A percentile compares a stretch with the other conserved stretches of the same genome.
These are phyloP conservation scores for Myathropa florea DNA, from an alignment of 2,888 invertebrate genomes.

Conservation along the genomic window DNA sequence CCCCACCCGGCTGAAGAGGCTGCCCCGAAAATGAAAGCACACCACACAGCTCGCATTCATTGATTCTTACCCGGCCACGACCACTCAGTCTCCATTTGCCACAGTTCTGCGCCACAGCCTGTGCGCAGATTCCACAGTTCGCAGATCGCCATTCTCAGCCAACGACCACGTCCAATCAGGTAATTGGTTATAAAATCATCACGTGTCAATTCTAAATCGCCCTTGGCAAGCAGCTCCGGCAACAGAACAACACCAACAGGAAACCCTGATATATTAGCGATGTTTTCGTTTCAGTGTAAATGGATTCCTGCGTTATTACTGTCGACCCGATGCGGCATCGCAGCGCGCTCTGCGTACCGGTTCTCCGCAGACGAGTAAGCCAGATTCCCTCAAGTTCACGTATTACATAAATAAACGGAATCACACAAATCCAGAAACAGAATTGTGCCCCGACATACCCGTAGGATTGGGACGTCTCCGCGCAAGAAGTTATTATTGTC, in stretches of 20 bases:
- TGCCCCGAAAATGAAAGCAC: background rate
- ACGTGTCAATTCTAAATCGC: slow-evolving; percentile 71
- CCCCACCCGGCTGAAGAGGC: background rate
- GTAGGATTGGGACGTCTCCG: slow-evolving; percentile 56
- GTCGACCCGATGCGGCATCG: slow-evolving; percentile 39
- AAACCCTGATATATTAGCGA: slow-evolving; percentile 66
- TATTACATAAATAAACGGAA: slow-evolving; percentile 67
- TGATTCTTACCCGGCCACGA: background rate
- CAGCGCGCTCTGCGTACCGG: background rate
- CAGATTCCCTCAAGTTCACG: slow-evolving; percentile 65
- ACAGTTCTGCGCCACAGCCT: background rate
- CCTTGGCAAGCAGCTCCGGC: slow-evolving; percentile 38
- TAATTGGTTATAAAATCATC: slow-evolving; percentile 72
- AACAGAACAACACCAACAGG: slow-evolving; percentile 43
- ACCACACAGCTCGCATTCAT: background rate
- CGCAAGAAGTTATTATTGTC: slow-evolving; percentile 64
- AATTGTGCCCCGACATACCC: slow-evolving; percentile 16
- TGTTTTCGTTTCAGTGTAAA: slow-evolving; percentile 70
- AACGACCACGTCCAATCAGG: slow-evolving; percentile 68
- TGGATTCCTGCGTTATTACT: slow-evolving; percentile 62
- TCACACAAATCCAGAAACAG: slow-evolving; percentile 58
- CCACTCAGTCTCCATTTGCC: background rate
- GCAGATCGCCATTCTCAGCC: slow-evolving; percentile 7
- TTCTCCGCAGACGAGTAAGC: slow-evolving; percentile 56
- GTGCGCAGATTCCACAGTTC: background rate